Base-by-base conservation (phyloP, 2,113 vertebrate species). In the Anseranas semipalmata region DNA sequence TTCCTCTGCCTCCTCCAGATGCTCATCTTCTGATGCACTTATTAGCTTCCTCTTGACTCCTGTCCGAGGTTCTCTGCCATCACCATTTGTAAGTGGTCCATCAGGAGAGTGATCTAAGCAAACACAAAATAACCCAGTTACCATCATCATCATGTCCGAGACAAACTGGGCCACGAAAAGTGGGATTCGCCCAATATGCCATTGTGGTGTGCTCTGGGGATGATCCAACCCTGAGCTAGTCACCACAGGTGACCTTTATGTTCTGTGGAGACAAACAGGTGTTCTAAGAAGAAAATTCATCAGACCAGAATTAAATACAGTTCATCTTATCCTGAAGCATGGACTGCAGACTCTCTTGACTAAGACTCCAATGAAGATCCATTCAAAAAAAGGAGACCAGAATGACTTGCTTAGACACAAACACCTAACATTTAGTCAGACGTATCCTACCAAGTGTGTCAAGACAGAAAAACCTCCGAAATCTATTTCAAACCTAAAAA, bases 71-170 rank as follows among this genome's bases (percentile, higher is more conserved):
- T 98, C 98, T 94, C 98, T 98, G 95, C 98, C 97, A 11, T 98
- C 97, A 7, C 98, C 98, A 7, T 99, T 99, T 63, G 98, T 98
- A 43, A 98, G 97, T 3, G 98, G 97, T 50, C 98, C 97, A 35
- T 98, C 98, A 52, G 93, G 70, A 78, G 95, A 96, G 77, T 96
- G 97, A 98, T 98, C 98, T 98, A 59, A 59, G 85, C 87, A 95
- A 90, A 92, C 70, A 93, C n/a, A 92, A 77, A 95, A 96, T 2
- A 83, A 70, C 15, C 58, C 73, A 27, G 56, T 30, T 24, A 19
- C 67, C 3, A 87, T 74, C 80, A 71, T 41, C 56, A 43, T n/a
- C 59, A 35, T 3, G 2, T 15, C 43, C 18, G 9, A 50, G 46
- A 52, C 55, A 53, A 75, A 87, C 1, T 45, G 48, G 74, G 52